Conservation (phyloP, 2,888 invertebrate species). For the Meliscaeva auricollis region DNA sequence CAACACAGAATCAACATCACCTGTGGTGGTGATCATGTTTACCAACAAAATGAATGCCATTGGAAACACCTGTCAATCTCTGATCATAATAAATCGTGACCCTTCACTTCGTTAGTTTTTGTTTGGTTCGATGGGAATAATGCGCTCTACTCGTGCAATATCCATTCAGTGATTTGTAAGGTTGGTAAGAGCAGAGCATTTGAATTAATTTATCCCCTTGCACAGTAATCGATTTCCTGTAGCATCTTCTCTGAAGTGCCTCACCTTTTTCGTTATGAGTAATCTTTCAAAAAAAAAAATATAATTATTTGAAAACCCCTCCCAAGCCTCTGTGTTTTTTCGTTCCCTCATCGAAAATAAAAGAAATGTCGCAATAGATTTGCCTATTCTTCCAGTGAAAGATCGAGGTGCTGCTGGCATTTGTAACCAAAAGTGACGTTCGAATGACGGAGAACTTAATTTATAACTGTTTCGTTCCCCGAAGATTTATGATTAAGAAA, state of each 20-base stretch:
- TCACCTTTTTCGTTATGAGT: constrained; percentile 50
- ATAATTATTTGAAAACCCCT: no score
- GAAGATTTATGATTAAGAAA: constrained; percentile 60
- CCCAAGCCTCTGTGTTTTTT: background rate
- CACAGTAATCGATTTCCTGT: constrained; percentile 54
- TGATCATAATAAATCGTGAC: constrained; percentile 75
- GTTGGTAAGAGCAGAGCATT: background rate
- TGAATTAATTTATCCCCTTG: constrained; percentile 9
- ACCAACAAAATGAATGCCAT: constrained; percentile 58
- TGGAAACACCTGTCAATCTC: constrained; percentile 74
- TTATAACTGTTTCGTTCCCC: constrained; percentile 62
- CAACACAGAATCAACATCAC: constrained; percentile 43
- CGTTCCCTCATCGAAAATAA: background rate
- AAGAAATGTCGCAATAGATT: constrained; percentile 64
- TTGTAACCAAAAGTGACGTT: constrained; percentile 54
- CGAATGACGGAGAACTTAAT: constrained; percentile 59
- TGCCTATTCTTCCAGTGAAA: constrained; percentile 26
- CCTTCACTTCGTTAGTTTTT: constrained; percentile 64
- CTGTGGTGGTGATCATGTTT: constrained; percentile 49
- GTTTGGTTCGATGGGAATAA: background rate
- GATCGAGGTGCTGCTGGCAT: constrained; percentile 58
- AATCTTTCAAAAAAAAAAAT: constrained; percentile 31
- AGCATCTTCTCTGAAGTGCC: constrained; percentile 53
- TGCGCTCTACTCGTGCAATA: constrained; percentile 25
- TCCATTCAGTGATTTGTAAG: constrained; percentile 28